Conservation (phyloP, 1,140 invertebrate species). For the Hyphantria cunea region DNA sequence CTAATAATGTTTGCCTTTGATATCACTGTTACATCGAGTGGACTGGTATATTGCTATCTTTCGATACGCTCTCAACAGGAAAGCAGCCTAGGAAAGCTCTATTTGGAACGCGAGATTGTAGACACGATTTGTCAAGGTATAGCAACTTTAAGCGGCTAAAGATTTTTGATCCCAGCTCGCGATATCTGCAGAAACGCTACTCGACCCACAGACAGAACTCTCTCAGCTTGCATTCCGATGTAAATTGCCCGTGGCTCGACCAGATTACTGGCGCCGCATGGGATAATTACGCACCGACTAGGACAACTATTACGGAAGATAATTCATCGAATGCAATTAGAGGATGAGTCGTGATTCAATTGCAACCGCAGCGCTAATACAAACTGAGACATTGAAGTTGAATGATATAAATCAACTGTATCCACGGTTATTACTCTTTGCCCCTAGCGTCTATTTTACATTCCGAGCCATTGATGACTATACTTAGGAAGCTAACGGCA, state of each 20-base stretch:
- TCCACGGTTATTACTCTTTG: conserved; percentile 44
- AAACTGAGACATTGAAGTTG: conserved; percentile 30
- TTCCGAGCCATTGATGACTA: conserved; percentile 40
- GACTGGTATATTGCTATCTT: conserved; percentile 33
- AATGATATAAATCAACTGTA: conserved; percentile 50
- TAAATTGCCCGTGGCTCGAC: conserved; percentile 53
- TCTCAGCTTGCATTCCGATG: conserved; percentile 55
- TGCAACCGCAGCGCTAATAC: conserved; percentile 28
- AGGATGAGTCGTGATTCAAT: conserved; percentile 59
- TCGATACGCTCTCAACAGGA: conserved; percentile 14
- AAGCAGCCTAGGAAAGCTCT: conserved; percentile 10
- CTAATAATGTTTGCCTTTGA: conserved; percentile 38
- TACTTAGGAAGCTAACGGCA: conserved; percentile 39
- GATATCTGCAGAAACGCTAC: conserved; percentile 57
- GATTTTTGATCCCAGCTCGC: conserved; percentile 40
- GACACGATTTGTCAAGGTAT: conserved; percentile 51
- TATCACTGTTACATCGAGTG: conserved; percentile 33
- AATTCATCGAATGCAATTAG: conserved; percentile 66
- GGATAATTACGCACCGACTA: conserved; percentile 58
- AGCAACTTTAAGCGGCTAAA: conserved; percentile 33
- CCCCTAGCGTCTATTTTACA: conserved; percentile 48
- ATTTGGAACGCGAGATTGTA: conserved; percentile 40
- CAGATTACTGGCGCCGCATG: conserved; percentile 59
- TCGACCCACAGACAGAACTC: conserved; percentile 51
- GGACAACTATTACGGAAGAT: conserved; percentile 67